A percentile compares a stretch with the other conserved stretches of the same genome.
Evolutionary conservation across 2,797 vertebrate genomes (phyloP).

Genomic region (Sciaenops ocellatus): DNA sequence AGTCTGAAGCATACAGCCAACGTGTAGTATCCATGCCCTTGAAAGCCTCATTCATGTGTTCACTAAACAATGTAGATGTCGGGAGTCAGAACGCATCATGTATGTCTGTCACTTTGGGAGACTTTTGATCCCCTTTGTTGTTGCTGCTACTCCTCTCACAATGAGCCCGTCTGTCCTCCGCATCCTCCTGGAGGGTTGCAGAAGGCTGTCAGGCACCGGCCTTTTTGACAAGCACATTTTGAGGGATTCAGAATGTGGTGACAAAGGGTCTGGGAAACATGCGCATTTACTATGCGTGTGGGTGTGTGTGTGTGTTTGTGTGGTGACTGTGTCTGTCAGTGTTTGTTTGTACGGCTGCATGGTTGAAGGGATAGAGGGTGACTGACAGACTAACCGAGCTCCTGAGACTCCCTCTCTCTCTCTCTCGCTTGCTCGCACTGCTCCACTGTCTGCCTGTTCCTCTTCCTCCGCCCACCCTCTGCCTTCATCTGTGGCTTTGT

Average conservation of each 20-base stretch:
- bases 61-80: constrained; percentile 69
- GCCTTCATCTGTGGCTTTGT: constrained; percentile 83
- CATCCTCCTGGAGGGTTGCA: constrained; percentile 64
- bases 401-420: constrained; percentile 53
- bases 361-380: constrained; percentile 70
- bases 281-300: constrained; percentile 18
- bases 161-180: constrained; percentile 65
- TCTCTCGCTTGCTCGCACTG: constrained; percentile 52
- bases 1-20: constrained; percentile 40
- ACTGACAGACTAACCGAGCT: constrained; percentile 83
- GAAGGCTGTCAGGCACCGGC: constrained; percentile 78
- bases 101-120: constrained; percentile 71
- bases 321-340: constrained; percentile 47
- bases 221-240: constrained; percentile 76
- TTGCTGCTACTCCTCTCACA: constrained; percentile 61
- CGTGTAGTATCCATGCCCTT: constrained; percentile 24
- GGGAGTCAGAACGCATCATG: constrained; percentile 43
- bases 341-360: constrained; percentile 54
- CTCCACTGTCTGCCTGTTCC: constrained; percentile 66
- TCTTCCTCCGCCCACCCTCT: constrained; percentile 75
- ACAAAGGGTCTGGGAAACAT: constrained; percentile 62
- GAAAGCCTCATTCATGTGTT: constrained; percentile 58
- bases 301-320: constrained; percentile 37
- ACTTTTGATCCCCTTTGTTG: constrained; percentile 76
- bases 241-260: constrained; percentile 72